Evolutionary conservation across 2,888 invertebrate species (phyloP).

Genomic region (Erpobdella octoculata): DNA sequence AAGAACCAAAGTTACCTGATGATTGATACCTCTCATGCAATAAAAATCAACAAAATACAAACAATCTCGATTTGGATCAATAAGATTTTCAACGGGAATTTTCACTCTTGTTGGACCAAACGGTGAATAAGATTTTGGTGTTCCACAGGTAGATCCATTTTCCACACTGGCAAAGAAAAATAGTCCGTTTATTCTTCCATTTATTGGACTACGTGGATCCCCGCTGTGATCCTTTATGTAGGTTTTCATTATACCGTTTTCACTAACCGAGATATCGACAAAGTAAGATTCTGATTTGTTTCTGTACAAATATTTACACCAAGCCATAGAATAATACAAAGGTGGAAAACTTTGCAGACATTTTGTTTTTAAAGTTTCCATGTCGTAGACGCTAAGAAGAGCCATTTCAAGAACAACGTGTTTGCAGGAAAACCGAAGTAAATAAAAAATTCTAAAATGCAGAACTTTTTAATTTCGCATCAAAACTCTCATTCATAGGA

Average conservation of each 20-base stretch:
- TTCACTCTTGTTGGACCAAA: conserved; percentile 6
- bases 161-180: conserved; percentile 30
- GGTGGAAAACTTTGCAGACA: too few relatives aligned
- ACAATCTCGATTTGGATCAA: conserved; percentile 3
- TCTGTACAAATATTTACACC: background rate
- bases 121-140: background rate
- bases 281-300: conserved; percentile 26
- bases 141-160: background rate
- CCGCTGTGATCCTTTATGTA: conserved; percentile 26
- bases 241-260: conserved; percentile 28
- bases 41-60: conserved; percentile 30
- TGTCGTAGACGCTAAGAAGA: too few relatives aligned
- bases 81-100: background rate
- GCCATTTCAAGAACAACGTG: too few relatives aligned
- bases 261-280: background rate
- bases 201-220: conserved; percentile 29
- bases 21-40: conserved; percentile 24
- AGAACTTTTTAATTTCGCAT: too few relatives aligned
- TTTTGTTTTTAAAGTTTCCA: too few relatives aligned
- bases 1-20: conserved; percentile 31
- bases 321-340: too few relatives aligned
- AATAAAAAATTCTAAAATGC: too few relatives aligned
- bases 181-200: conserved; percentile 25
- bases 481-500: too few relatives aligned
- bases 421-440: too few relatives aligned